These are phyloP conservation scores for Panzeria rudis DNA, from an alignment of 2,888 invertebrate species.

Conservation along the genomic window DNA sequence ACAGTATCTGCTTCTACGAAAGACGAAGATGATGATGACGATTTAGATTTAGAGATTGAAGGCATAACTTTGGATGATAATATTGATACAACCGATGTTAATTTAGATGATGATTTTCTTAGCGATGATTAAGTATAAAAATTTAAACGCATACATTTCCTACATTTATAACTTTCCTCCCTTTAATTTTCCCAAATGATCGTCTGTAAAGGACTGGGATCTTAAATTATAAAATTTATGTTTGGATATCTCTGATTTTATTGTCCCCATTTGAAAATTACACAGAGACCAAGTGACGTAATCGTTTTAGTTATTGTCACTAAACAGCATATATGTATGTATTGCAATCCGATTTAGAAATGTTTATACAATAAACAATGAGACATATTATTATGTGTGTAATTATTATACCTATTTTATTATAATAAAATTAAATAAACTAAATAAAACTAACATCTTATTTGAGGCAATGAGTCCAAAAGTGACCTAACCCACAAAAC, in stretches of 20 bases:
- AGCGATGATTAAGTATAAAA: constrained; percentile 84
- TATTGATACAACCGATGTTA: constrained; percentile 90
- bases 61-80: constrained; percentile 91
- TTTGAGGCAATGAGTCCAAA: no score
- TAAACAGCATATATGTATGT: constrained; percentile 11
- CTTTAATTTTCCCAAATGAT: constrained; percentile 5
- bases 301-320: constrained; percentile 45
- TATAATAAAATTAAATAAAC: constrained; percentile 60
- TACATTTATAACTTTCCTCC: constrained; percentile 45
- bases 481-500: no score
- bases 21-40: constrained; percentile 86
- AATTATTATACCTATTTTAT: constrained; percentile 60
- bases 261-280: constrained; percentile 6
- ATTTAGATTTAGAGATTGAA: constrained; percentile 93
- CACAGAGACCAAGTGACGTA: constrained; percentile 41
- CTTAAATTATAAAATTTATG: constrained; percentile 27
- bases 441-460: constrained; percentile 17
- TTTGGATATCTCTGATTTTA: neutral
- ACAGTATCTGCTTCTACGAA: constrained; percentile 51
- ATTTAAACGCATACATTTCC: constrained; percentile 27
- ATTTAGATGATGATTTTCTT: constrained; percentile 88
- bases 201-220: constrained; percentile 40
- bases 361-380: constrained; percentile 45
- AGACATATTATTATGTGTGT: constrained; percentile 44
- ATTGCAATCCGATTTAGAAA: constrained; percentile 53